phyloP scores from a whole-genome alignment of 1,140 invertebrate species.

The Caligus rogercresseyi region DNA sequence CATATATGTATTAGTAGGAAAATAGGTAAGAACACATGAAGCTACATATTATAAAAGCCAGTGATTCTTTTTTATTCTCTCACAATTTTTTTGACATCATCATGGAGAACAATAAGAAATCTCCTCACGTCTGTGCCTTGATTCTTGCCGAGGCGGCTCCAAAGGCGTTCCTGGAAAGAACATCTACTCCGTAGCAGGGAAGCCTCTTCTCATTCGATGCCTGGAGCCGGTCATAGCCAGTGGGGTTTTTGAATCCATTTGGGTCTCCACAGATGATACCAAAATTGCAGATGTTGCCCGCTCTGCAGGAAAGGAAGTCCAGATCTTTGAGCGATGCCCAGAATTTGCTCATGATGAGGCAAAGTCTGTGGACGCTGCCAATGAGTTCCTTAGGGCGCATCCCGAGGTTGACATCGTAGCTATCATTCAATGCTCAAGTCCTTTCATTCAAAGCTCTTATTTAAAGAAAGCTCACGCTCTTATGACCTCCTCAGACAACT shows the following conservation, averaged over 20 bases:
- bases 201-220: not conserved
- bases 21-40: too few relatives aligned
- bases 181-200: not conserved
- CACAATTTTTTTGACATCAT: too few relatives aligned
- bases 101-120: too few relatives aligned
- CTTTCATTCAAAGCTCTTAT: constrained; percentile 40
- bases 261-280: constrained; percentile 6
- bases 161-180: not conserved
- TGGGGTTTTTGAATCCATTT: not conserved
- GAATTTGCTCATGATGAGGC: constrained; percentile 44
- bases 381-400: constrained; percentile 43
- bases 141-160: constrained; percentile 9
- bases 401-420: constrained; percentile 31
- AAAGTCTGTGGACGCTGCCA: constrained; percentile 42
- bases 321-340: constrained; percentile 40
- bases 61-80: too few relatives aligned
- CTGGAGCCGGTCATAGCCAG: not conserved
- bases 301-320: constrained; percentile 33
- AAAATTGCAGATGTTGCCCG: constrained; percentile 25
- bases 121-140: not conserved
- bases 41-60: too few relatives aligned
- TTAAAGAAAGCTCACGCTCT: constrained; percentile 36
- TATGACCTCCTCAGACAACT: constrained; percentile 29
- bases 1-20: too few relatives aligned
- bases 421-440: constrained; percentile 54